These are phyloP conservation scores for Rhinolophus sinicus DNA, from an alignment of 2,113 vertebrate genomes.

Conservation along the genomic window DNA sequence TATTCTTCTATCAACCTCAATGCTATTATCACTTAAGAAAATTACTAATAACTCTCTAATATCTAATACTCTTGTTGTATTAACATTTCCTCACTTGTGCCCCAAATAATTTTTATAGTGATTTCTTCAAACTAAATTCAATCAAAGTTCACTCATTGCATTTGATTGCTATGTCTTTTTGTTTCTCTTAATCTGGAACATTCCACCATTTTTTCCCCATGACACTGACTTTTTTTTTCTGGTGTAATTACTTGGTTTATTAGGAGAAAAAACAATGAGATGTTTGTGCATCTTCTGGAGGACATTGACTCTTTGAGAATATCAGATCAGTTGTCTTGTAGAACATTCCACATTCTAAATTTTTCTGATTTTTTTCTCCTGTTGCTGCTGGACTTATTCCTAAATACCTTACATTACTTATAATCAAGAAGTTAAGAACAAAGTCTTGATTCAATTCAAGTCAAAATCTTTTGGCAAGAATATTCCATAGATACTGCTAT, in stretches of 20 bases:
- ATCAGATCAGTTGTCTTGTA: background rate
- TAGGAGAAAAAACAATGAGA: too few relatives aligned
- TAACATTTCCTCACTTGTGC: background rate
- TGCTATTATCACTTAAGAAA: background rate
- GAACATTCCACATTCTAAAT: background rate
- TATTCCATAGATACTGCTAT: conserved; percentile 6
- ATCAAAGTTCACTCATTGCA: background rate
- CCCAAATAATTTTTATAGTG: background rate
- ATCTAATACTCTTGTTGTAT: background rate
- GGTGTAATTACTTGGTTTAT: too few relatives aligned
- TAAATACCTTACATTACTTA: background rate
- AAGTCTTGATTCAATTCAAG: conserved; percentile 31
- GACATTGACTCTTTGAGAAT: background rate
- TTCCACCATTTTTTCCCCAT: background rate
- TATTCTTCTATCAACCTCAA: background rate
- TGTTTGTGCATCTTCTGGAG: too few relatives aligned
- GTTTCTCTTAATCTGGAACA: background rate
- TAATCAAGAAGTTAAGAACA: conserved; percentile 2
- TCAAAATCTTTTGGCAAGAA: conserved; percentile 5
- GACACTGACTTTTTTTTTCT: background rate
- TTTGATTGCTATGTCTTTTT: conserved; percentile 7
- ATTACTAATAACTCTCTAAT: conserved; percentile 2
- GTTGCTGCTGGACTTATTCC: background rate
- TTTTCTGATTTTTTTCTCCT: background rate
- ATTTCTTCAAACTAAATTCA: conserved; percentile 40